Conservation (phyloP, 2,113 vertebrate genomes). For the Miniopterus natalensis region DNA sequence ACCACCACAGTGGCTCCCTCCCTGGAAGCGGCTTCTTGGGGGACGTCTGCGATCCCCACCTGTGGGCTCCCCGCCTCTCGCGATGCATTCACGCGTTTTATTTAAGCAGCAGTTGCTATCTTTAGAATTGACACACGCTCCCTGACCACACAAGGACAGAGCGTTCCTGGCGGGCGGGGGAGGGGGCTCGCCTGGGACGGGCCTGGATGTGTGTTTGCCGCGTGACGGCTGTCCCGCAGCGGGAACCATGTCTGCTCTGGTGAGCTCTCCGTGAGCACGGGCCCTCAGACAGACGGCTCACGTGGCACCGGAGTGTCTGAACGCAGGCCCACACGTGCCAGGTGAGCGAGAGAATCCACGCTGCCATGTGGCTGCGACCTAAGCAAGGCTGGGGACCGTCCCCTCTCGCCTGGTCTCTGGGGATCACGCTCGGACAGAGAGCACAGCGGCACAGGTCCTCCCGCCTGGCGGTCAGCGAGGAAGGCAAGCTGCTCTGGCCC, state of each 20-base stretch:
- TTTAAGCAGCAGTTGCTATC: not conserved
- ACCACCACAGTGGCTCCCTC: not conserved
- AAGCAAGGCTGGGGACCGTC: fast-evolving
- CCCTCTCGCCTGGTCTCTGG: fast-evolving
- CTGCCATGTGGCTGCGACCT: fast-evolving
- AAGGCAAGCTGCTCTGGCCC: too few species aligned
- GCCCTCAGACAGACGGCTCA: fast-evolving
- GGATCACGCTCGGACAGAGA: fast-evolving
- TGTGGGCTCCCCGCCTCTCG: not conserved
- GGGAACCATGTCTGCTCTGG: not conserved
- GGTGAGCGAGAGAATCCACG: not conserved
- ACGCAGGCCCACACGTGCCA: fast-evolving
- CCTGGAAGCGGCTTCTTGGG: fast-evolving
- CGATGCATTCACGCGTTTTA: not conserved
- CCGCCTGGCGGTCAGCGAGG: fast-evolving
- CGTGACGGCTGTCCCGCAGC: fast-evolving
- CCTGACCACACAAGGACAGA: too few species aligned
- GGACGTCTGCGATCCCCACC: fast-evolving
- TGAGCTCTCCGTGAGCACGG: fast-evolving
- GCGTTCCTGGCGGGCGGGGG: not conserved
- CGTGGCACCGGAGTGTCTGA: fast-evolving
- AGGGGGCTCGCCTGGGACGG: fast-evolving
- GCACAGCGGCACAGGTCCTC: not conserved
- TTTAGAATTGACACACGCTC: not conserved
- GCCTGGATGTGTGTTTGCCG: fast-evolving